Evolutionary conservation across 2,113 vertebrate genomes (phyloP).

Genomic region (Platysternon megacephalum): DNA sequence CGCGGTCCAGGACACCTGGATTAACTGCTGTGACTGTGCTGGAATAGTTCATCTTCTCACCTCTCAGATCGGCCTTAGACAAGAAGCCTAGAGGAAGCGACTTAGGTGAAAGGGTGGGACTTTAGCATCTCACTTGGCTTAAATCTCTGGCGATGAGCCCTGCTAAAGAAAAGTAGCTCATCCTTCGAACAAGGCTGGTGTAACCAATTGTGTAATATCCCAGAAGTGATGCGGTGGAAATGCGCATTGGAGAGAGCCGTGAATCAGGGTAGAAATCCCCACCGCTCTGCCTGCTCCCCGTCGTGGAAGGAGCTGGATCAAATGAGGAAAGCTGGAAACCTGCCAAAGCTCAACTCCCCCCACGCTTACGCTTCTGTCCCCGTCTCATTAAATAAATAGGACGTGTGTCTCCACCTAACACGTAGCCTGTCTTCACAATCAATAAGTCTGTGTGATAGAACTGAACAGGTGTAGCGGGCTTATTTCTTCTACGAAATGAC

Average conservation of each 20-base stretch:
- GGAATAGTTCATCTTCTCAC: not conserved
- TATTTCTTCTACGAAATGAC: constrained; percentile 46
- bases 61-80: not conserved
- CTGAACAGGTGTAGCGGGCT: constrained; percentile 30
- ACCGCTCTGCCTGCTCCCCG: not conserved
- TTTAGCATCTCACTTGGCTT: constrained; percentile 29
- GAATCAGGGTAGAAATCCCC: constrained; percentile 1
- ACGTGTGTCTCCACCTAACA: not conserved
- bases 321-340: not conserved
- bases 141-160: not conserved
- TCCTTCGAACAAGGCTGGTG: constrained; percentile 43
- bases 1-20: not conserved
- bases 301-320: not conserved
- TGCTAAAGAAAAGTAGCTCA: constrained; percentile 23
- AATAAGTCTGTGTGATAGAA: constrained; percentile 26
- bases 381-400: constrained; percentile 42
- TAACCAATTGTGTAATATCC: constrained; percentile 23
- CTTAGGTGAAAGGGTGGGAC: not conserved
- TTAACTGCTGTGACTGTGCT: not conserved
- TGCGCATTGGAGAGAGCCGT: not conserved
- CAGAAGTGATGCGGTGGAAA: constrained; percentile 13
- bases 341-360: not conserved
- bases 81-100: not conserved
- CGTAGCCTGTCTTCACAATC: not conserved
- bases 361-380: constrained; percentile 1